Base-by-base conservation (phyloP, 1,140 invertebrate genomes). In the Heliconius congener region DNA sequence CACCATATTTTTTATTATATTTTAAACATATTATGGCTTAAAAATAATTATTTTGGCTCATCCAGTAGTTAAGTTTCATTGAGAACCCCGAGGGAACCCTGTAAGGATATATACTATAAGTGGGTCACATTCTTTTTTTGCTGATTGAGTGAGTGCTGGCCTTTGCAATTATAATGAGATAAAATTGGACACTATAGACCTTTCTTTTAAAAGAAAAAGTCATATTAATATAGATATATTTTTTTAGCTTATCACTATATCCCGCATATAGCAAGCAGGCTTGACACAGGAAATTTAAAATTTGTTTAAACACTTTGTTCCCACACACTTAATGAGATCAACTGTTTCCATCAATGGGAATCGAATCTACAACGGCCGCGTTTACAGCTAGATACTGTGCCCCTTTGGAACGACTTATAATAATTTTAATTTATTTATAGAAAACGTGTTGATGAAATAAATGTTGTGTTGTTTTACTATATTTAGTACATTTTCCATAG, bases 91-190 rank as follows among this genome's bases (percentile, higher is more conserved):
- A 82, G 78, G 72, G 73, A 55, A 77, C 73, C 78, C 66, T 76
- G 72, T 80, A 80, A 78, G 81, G 77, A 80, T 57, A 30, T 60
- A 30, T 39, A 39, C 75, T 77, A 85, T 82, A 78, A 66, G 60
- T 82, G 73, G 81, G 81, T 82, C 81, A 81, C 79, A 80, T 80
- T 82, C 74, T 79, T 79, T 83, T 85, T 80, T 74, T 73, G 77
- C 80, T 85, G 84, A 82, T 83, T 79, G 82, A 83, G 77, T 83
- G 70, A 82, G 74, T 74, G 73, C 70, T 82, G 79, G 76, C 78
- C 79, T 46, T 82, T 76, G 70, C 76, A 78, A 80, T 82, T 80
- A 82, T 75, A 80, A 82, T 78, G 73, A 76, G 55, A 73, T 46
- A 30, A n/a, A 70, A 66, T 66, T 30, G 3, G 60, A 30, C 27